Base-by-base conservation (phyloP, 92 coral and sea anemone genomes). In the Porites rus region DNA sequence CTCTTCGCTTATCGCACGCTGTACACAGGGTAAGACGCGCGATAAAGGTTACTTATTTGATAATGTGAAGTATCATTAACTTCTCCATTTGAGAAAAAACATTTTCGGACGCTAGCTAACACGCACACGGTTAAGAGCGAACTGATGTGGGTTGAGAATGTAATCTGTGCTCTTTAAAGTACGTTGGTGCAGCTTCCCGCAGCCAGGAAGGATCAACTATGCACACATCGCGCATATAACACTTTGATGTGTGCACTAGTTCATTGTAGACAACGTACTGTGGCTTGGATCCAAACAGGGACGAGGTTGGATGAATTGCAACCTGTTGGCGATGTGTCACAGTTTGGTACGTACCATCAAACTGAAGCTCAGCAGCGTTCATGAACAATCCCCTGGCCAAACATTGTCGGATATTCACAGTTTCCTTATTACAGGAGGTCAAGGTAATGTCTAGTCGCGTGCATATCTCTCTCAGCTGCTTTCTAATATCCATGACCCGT, bases 311-410 rank as follows among this genome's bases (percentile, higher is more conserved):
- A 71, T 97, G 99, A 22, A 97, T 88, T 0, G 94, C 86, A 9
- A 96, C 98, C 14, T 90, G 83, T 75, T 95, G 88, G 14, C 91
- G 93, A 63, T 97, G 98, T 16, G 94, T 80, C 19, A 97, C 78
- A 20, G 98, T 93, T 69, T 80, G 98, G 86, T 97, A 97, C 8
- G 91, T 92, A 4, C 99, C 98, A 56, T 97, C 98, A n/a, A 92
- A 90, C 66, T 97, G 99, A 5, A 93, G 87, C 88, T 97, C 98
- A 1, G 99, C 99, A 11, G 98, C 90, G 82, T 97, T 97, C 96
- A 95, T 88, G 75, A 97, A 97, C 72, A 97, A 65, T 11, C 99
- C 99, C 25, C 90, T 75, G 12, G 96, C 91, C 11, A 97, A 64
- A 90, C 98, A 93, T 78, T 92, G 94, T 68, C 99, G 88, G 59